These are phyloP conservation scores for Meriones psammophilus DNA, from an alignment of 2,797 vertebrate genomes.

Conservation along the genomic window DNA sequence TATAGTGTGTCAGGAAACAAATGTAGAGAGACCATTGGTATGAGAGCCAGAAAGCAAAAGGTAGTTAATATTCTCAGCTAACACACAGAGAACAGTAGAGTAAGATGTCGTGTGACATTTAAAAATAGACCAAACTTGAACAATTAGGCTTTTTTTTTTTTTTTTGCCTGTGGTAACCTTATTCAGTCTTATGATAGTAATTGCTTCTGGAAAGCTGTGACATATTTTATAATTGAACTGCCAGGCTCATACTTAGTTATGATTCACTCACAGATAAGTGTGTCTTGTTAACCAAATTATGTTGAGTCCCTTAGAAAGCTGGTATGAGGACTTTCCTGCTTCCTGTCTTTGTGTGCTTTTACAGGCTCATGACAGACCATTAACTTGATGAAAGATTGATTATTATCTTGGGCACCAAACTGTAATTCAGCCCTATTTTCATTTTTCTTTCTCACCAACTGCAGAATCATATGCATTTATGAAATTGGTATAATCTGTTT, in stretches of 20 bases:
- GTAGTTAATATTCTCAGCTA: conserved; percentile 64
- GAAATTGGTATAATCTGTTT: conserved; percentile 78
- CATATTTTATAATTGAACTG: conserved; percentile 88
- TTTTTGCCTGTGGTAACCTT: conserved; percentile 83
- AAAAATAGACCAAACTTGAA: conserved; percentile 83
- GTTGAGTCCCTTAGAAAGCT: conserved; percentile 85
- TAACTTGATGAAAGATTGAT: conserved; percentile 77
- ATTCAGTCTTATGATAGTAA: conserved; percentile 83
- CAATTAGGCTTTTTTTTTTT: conserved; percentile 83
- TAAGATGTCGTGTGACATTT: conserved; percentile 80
- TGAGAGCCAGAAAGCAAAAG: conserved; percentile 50
- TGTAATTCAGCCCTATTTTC: conserved; percentile 68
- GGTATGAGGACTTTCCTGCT: conserved; percentile 78
- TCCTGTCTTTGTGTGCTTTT: conserved; percentile 72
- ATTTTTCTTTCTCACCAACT: conserved; percentile 82
- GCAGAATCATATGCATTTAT: conserved; percentile 80
- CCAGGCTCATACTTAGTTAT: conserved; percentile 84
- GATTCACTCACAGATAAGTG: conserved; percentile 85
- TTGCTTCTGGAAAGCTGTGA: conserved; percentile 84
- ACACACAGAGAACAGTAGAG: background rate
- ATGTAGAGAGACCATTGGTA: conserved; percentile 5
- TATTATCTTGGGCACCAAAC: conserved; percentile 78
- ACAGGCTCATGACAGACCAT: conserved; percentile 67
- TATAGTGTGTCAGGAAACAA: conserved; percentile 47
- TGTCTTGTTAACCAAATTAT: conserved; percentile 87